phyloP scores from a whole-genome alignment of 2,888 invertebrate genomes.

The Pachymerium ferrugineum region DNA sequence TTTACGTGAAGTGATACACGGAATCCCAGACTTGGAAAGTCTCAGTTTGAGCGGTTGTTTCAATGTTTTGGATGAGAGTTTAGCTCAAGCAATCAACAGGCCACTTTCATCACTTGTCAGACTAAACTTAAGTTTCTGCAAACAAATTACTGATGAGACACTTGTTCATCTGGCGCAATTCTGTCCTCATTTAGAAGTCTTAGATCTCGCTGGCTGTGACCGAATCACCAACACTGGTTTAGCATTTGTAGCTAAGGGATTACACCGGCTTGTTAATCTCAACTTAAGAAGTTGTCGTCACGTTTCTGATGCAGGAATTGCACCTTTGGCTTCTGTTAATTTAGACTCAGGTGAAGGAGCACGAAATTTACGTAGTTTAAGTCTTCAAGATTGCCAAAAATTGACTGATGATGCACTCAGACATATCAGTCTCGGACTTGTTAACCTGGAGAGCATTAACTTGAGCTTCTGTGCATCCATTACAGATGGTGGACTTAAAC shows the following conservation, averaged over 20 bases:
- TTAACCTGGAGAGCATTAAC: slow-evolving; percentile 76
- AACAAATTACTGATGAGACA: slow-evolving; percentile 89
- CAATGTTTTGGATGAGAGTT: slow-evolving; percentile 79
- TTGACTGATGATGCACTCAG: slow-evolving; percentile 84
- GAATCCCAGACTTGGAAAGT: slow-evolving; percentile 78
- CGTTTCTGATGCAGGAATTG: slow-evolving; percentile 84
- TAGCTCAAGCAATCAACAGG: slow-evolving; percentile 70
- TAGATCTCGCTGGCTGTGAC: slow-evolving; percentile 87
- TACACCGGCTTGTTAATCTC: slow-evolving; percentile 73
- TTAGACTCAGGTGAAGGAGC: slow-evolving; percentile 46
- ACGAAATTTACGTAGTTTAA: slow-evolving; percentile 72
- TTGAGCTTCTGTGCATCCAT: slow-evolving; percentile 90
- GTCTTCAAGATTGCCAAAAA: slow-evolving; percentile 90
- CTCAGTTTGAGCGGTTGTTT: slow-evolving; percentile 89
- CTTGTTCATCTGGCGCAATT: slow-evolving; percentile 77
- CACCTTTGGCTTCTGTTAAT: slow-evolving; percentile 64
- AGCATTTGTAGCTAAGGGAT: slow-evolving; percentile 76
- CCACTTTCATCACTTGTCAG: slow-evolving; percentile 70
- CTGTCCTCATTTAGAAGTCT: slow-evolving; percentile 71
- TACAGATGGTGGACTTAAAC: slow-evolving; percentile 85
- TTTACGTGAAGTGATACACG: slow-evolving; percentile 75
- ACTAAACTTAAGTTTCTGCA: slow-evolving; percentile 84
- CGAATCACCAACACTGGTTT: slow-evolving; percentile 85
- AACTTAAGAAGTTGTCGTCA: slow-evolving; percentile 90
- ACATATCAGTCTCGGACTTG: slow-evolving; percentile 73